Evolutionary conservation across 2,113 vertebrate species (phyloP), one percentile per base, ranked within the genome.

Genomic region (Stegostoma tigrinum): DNA sequence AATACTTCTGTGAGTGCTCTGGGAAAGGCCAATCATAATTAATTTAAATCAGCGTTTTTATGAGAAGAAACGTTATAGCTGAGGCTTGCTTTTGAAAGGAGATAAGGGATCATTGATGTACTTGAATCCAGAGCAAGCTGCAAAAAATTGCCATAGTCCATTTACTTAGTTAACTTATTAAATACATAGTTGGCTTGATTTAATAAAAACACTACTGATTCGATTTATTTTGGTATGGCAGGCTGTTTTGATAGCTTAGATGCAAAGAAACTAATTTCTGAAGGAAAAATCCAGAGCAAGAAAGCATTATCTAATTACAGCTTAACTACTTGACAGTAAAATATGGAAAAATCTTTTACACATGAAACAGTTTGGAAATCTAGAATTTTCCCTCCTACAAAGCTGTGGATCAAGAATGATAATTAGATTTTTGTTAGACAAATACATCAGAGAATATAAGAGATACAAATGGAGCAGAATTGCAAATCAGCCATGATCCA

Each of bases 11-110:
- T 34, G 48, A 72, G 68, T 52, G 42, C 68, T 72, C 68, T 75
- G 94, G 42, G 19, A 95, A 95, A 95, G 94, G 94, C 45, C 66
- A 75, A 70, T 68, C 94, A 95, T 45, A 72, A 75, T 95, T 95
- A 95, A 95, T 95, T 95, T 72, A 95, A 94, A 70, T 95, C n/a
- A 72, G 93, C 93, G 72, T 5, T 95, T 45, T 95, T 68, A 75
- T 70, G 21, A 52, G 94, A 95, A 52, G 42, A 34, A 23, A 93
- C 66, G 67, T 93, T 93, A 66, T 42, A 93, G 89, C 61, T 67
- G 89, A 93, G 89, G 89, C 89, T 93, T 64, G 3, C 52, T 95
- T 72, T 75, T 67, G 27, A 72, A 95, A 95, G 94, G 67, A 75
- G 42, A 72, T 75, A 75, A 95, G 68, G 42, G 94, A 95, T 95